These are phyloP conservation scores for Cerastis rubricosa DNA, from an alignment of 2,888 invertebrate genomes.

Conservation along the genomic window DNA sequence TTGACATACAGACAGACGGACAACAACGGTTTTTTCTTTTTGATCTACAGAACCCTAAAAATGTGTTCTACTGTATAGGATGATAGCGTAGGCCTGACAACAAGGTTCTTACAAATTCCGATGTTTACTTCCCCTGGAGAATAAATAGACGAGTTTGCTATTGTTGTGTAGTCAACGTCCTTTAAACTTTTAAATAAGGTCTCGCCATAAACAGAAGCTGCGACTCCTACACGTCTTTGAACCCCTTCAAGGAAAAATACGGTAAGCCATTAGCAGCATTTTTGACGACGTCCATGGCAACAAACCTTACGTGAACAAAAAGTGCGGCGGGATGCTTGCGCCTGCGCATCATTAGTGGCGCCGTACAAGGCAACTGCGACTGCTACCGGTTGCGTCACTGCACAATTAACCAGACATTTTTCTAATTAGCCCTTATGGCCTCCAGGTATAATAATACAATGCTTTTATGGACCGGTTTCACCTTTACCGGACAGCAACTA, in stretches of 20 bases:
- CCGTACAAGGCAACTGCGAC: conserved; percentile 61
- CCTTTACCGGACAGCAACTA: conserved; percentile 13
- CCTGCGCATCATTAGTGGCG: conserved; percentile 61
- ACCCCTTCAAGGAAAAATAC: conserved; percentile 57
- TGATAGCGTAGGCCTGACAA: not conserved
- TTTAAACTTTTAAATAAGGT: not conserved
- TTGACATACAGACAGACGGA: too few relatives aligned
- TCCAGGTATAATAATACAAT: conserved; percentile 48
- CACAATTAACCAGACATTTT: conserved; percentile 62
- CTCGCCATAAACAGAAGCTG: conserved; percentile 29
- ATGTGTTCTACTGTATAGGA: too few relatives aligned
- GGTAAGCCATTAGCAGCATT: conserved; percentile 52
- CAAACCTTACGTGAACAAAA: conserved; percentile 50
- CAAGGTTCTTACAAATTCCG: not conserved
- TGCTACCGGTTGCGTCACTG: conserved; percentile 56
- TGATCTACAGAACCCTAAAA: too few relatives aligned
- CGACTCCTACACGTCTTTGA: conserved; percentile 13
- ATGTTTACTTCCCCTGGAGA: not conserved
- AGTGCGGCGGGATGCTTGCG: conserved; percentile 37
- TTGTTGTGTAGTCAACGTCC: conserved; percentile 6
- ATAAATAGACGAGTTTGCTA: too few relatives aligned
- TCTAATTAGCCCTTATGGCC: conserved; percentile 62
- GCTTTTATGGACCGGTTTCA: conserved; percentile 20
- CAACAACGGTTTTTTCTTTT: too few relatives aligned
- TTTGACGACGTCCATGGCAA: conserved; percentile 54